Conservation (phyloP, 2,113 vertebrate species). For the Mormyrus lacerda region DNA sequence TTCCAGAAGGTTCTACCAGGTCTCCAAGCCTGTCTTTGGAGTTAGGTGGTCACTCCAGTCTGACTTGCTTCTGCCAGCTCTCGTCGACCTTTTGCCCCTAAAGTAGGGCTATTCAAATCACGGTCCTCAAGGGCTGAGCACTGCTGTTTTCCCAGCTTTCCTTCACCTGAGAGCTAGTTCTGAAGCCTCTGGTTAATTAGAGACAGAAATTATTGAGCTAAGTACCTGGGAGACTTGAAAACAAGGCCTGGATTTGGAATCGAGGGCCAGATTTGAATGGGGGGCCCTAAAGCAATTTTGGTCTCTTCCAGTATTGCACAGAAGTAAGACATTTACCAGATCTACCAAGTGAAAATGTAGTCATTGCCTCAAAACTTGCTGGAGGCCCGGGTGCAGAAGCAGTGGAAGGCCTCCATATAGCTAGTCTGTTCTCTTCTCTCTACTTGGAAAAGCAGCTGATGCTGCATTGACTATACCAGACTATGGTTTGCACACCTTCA, state of each 20-base stretch:
- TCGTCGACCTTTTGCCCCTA: neutral
- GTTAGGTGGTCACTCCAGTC: neutral
- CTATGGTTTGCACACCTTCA: neutral
- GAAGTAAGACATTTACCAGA: constrained; percentile 61
- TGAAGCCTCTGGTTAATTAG: too few relatives aligned
- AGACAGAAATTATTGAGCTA: too few relatives aligned
- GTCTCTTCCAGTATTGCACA: constrained; percentile 71
- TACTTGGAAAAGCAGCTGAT: constrained; percentile 28
- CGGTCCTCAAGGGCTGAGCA: too few relatives aligned
- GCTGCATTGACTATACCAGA: constrained; percentile 12
- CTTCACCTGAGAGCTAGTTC: too few relatives aligned
- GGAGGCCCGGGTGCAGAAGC: constrained; percentile 22
- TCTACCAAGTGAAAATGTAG: constrained; percentile 54
- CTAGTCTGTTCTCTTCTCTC: neutral
- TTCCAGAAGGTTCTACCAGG: neutral
- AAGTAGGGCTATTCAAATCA: too few relatives aligned
- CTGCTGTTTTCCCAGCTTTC: too few relatives aligned
- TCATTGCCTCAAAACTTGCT: constrained; percentile 46
- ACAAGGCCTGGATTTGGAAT: too few relatives aligned
- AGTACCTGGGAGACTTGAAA: too few relatives aligned
- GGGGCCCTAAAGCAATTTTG: constrained; percentile 27
- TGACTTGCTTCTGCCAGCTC: neutral
- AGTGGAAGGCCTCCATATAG: constrained; percentile 34
- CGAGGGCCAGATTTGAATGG: too few relatives aligned
- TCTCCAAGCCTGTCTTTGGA: neutral